Percentiles rank a stretch among this genome's conserved stretches.
These are phyloP conservation scores for Lampris incognitus DNA, from an alignment of 2,113 vertebrate species.

Conservation along the genomic window DNA sequence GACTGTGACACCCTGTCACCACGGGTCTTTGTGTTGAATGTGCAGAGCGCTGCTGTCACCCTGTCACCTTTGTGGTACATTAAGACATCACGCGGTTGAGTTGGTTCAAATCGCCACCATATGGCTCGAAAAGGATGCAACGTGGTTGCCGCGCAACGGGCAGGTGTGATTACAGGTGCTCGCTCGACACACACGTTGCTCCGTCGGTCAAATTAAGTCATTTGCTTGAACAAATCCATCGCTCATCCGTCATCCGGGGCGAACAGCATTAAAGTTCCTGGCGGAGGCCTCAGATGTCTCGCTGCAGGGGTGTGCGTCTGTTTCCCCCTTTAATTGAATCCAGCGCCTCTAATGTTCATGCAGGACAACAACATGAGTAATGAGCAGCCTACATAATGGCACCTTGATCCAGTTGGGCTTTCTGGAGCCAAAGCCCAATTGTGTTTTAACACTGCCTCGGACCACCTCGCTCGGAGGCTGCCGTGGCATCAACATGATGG, in stretches of 20 bases:
- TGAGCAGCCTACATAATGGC: conserved; percentile 62
- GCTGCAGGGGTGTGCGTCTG: conserved; percentile 48
- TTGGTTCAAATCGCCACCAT: conserved; percentile 46
- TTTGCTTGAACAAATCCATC: conserved; percentile 57
- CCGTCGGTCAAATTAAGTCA: conserved; percentile 67
- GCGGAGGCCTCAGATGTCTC: conserved; percentile 58
- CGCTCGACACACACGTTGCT: conserved; percentile 56
- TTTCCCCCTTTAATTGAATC: conserved; percentile 71
- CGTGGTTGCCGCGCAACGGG: conserved; percentile 45
- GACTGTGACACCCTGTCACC: conserved; percentile 27
- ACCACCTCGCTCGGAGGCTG: conserved; percentile 7
- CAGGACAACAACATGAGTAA: conserved; percentile 67
- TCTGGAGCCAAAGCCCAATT: conserved; percentile 36
- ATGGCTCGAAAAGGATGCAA: conserved; percentile 22
- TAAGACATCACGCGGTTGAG: conserved; percentile 33
- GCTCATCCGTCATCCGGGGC: conserved; percentile 69
- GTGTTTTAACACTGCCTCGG: conserved; percentile 34
- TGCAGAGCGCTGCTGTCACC: conserved; percentile 38
- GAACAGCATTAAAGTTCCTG: conserved; percentile 67
- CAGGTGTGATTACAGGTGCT: conserved; percentile 74
- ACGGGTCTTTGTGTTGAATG: conserved; percentile 41
- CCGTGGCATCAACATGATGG: conserved; percentile 47
- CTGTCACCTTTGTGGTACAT: conserved; percentile 53
- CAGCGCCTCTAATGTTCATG: conserved; percentile 55
- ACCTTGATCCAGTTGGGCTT: conserved; percentile 62